Percentiles rank a stretch among this genome's conserved stretches.
These are phyloP conservation scores for Eledona agricola DNA, from an alignment of 2,888 invertebrate genomes.

Conservation along the genomic window DNA sequence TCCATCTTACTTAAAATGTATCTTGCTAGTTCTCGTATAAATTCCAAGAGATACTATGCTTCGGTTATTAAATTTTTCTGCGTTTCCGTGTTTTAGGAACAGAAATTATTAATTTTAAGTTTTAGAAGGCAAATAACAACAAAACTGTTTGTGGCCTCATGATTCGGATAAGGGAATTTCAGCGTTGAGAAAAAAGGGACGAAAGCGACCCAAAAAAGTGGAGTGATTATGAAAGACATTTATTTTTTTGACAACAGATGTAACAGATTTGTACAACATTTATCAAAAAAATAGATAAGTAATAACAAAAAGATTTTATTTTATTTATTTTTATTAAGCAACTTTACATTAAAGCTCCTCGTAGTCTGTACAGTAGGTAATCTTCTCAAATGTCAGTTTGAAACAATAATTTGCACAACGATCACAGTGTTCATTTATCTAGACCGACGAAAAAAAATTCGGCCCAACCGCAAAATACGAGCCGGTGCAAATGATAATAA, in stretches of 20 bases:
- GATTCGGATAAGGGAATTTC: too few species aligned
- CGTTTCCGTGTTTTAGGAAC: too few species aligned
- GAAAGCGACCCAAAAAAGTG: constrained; percentile 13
- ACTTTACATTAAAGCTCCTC: constrained; percentile 62
- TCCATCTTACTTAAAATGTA: too few species aligned
- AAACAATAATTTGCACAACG: constrained; percentile 31
- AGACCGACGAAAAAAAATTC: constrained; percentile 27
- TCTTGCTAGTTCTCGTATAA: too few species aligned
- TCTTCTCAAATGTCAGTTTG: constrained; percentile 50
- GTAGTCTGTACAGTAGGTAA: constrained; percentile 62
- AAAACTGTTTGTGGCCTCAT: too few species aligned
- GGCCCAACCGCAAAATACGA: too few species aligned
- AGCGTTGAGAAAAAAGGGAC: constrained; percentile 5
- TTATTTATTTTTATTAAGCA: constrained; percentile 60
- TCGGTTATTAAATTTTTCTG: too few species aligned
- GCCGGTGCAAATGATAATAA: too few species aligned
- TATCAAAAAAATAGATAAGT: constrained; percentile 37
- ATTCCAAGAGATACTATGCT: too few species aligned
- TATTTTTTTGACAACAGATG: constrained; percentile 40
- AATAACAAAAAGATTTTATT: constrained; percentile 40
- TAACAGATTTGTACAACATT: constrained; percentile 40
- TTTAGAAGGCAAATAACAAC: too few species aligned
- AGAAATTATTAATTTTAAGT: too few species aligned
- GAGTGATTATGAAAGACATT: constrained; percentile 34
- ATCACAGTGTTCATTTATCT: constrained; percentile 39